A percentile compares a stretch with the other conserved stretches of the same genome.
Evolutionary conservation across 1,140 invertebrate genomes (phyloP).

Genomic region (Platyscapa corneri): DNA sequence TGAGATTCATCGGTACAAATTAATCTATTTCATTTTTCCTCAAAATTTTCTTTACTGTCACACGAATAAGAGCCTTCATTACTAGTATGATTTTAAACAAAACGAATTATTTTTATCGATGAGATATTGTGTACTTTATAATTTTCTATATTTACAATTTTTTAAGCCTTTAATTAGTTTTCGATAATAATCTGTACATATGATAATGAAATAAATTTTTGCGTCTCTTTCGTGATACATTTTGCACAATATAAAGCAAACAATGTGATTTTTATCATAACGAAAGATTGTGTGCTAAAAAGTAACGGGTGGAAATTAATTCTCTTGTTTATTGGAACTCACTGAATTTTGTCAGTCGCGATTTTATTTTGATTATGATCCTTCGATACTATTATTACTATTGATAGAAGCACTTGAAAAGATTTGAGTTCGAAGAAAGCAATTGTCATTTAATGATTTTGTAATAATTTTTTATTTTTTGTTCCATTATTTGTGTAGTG

Average conservation of each 20-base stretch:
- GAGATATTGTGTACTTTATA: not conserved
- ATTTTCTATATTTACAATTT: not conserved
- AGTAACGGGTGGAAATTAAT: conserved; percentile 7
- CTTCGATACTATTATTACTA: conserved; percentile 11
- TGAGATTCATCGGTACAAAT: not conserved
- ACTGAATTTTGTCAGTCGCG: conserved; percentile 4
- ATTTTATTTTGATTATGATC: not conserved
- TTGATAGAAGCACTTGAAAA: conserved; percentile 22
- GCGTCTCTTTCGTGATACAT: conserved; percentile 2
- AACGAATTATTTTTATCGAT: not conserved
- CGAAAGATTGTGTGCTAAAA: not conserved
- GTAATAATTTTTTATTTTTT: conserved; percentile 15
- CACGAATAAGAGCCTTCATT: not conserved
- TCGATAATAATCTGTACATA: not conserved
- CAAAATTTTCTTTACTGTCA: not conserved
- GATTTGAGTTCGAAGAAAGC: not conserved
- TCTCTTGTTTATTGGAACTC: conserved; percentile 9
- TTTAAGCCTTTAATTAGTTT: conserved; percentile 14
- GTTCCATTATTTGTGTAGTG: conserved; percentile 19
- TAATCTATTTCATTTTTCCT: not conserved
- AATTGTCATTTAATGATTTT: conserved; percentile 13
- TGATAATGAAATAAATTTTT: conserved; percentile 18
- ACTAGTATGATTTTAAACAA: not conserved
- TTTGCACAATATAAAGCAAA: conserved; percentile 29
- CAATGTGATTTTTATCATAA: conserved; percentile 31